A percentile compares a stretch with the other conserved stretches of the same genome.
Conservation (phyloP, 2,797 vertebrate species). For the Decapterus maruadsi region DNA sequence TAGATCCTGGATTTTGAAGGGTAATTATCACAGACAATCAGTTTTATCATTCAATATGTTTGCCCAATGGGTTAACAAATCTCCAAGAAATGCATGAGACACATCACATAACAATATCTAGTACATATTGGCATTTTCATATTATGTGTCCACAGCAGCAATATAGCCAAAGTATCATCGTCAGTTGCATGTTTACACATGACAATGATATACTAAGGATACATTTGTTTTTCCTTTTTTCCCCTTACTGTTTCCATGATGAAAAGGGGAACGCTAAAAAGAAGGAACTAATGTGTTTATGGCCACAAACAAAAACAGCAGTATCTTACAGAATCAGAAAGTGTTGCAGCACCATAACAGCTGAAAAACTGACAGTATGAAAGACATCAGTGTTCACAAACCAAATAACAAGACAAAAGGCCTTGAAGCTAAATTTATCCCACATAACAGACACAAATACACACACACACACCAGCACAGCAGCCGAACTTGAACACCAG, state of each 20-base stretch:
- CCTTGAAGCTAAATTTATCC: slow-evolving; percentile 40
- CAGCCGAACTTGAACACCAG: slow-evolving; percentile 21
- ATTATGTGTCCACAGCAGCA: too few species aligned
- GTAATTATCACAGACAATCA: background rate
- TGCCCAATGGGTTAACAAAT: too few species aligned
- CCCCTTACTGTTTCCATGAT: background rate
- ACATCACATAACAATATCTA: too few species aligned
- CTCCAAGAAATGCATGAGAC: background rate
- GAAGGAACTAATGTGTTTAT: background rate
- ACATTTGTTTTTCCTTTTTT: background rate
- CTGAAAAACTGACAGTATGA: slow-evolving; percentile 23
- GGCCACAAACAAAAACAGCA: background rate
- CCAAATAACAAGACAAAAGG: slow-evolving; percentile 42
- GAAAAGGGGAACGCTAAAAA: too few species aligned
- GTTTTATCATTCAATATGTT: background rate
- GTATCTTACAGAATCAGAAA: slow-evolving; percentile 10
- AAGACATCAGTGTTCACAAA: slow-evolving; percentile 38
- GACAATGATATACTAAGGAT: too few species aligned
- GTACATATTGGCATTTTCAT: too few species aligned
- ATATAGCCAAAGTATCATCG: too few species aligned
- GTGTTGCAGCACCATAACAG: slow-evolving; percentile 19
- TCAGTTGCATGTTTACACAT: too few species aligned
- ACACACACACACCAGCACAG: slow-evolving; percentile 38
- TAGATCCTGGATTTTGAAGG: background rate
- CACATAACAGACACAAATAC: slow-evolving; percentile 44